phyloP scores from a whole-genome alignment of 1,140 invertebrate genomes.

The Bradynema listronoti region DNA sequence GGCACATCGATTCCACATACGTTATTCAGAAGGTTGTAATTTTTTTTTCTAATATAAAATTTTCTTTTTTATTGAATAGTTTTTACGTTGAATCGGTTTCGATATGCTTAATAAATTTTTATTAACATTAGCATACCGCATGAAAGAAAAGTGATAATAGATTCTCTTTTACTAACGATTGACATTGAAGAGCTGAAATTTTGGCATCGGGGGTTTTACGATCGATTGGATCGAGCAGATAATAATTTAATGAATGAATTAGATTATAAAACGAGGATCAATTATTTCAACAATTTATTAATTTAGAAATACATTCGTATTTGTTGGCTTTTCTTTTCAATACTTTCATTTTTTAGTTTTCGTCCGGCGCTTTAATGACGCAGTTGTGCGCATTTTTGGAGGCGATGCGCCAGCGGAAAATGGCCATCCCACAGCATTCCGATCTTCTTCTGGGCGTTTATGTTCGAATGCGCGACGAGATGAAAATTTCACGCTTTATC shows the following conservation, averaged over 20 bases:
- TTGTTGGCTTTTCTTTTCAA: no score
- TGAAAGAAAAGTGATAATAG: no score
- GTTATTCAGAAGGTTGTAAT: conserved; percentile 53
- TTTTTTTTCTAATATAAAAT: background rate
- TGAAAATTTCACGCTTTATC: conserved; percentile 44
- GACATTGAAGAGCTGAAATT: no score
- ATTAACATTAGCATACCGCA: no score
- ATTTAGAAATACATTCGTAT: background rate
- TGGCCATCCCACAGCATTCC: conserved; percentile 45
- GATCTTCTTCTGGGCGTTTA: conserved; percentile 49
- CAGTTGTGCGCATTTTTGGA: conserved; percentile 52
- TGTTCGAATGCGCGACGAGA: conserved; percentile 34
- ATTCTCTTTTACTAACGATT: no score
- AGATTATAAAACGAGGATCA: no score
- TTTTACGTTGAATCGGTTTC: no score
- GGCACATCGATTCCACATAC: conserved; percentile 51
- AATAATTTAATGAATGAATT: no score
- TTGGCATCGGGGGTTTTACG: no score
- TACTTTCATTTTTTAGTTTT: conserved; percentile 40
- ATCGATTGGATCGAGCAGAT: no score
- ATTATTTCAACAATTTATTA: background rate
- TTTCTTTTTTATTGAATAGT: no score
- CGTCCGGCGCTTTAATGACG: conserved; percentile 41
- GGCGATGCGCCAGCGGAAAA: conserved; percentile 36
- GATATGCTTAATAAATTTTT: no score